phyloP scores from a whole-genome alignment of 2,797 vertebrate genomes.

The Steatocranus sp. region DNA sequence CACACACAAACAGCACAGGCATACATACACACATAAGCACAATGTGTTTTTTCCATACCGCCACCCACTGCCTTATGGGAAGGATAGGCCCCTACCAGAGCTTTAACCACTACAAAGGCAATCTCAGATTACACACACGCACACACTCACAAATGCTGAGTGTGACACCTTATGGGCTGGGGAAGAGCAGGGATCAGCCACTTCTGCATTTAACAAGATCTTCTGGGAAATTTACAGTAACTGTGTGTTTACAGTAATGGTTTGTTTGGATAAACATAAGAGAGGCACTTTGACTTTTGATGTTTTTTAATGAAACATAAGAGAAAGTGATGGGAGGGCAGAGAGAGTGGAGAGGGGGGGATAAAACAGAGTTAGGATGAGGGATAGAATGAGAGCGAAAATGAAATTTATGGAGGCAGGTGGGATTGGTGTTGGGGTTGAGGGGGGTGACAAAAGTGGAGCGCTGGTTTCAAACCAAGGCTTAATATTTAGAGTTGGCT shows the following conservation, averaged over 20 bases:
- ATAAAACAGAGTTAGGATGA: neutral
- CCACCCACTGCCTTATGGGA: conserved; percentile 77
- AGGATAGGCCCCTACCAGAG: conserved; percentile 64
- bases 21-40: conserved; percentile 49
- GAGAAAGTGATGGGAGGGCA: conserved; percentile 62
- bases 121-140: conserved; percentile 69
- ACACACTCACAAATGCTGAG: conserved; percentile 73
- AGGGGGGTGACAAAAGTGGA: conserved; percentile 35
- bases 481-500: conserved; percentile 67
- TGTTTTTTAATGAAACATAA: conserved; percentile 76
- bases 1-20: conserved; percentile 27
- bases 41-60: conserved; percentile 65
- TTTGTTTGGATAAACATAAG: conserved; percentile 77
- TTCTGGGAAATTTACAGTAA: conserved; percentile 78
- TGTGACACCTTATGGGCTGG: conserved; percentile 69
- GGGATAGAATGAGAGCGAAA: conserved; percentile 29
- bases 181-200: conserved; percentile 66
- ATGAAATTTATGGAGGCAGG: conserved; percentile 39
- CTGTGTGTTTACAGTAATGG: conserved; percentile 77
- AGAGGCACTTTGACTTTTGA: conserved; percentile 75
- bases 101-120: conserved; percentile 73
- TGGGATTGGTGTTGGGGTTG: neutral
- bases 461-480: conserved; percentile 46
- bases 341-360: conserved; percentile 1
- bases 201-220: conserved; percentile 78